Evolutionary conservation across 2,797 vertebrate genomes (phyloP).

Genomic region (Spinus pinus): DNA sequence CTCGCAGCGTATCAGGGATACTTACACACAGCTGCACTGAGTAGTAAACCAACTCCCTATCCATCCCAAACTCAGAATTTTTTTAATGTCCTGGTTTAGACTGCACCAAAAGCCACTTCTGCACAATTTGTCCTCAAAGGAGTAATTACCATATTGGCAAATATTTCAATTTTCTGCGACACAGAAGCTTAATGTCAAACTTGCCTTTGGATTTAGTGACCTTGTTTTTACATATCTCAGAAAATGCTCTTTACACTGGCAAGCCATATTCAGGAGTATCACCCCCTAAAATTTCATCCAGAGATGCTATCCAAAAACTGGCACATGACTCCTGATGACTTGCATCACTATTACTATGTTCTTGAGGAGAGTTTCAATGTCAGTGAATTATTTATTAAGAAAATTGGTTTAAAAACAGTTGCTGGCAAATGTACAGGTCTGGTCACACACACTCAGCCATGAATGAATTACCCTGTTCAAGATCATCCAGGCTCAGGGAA

Average conservation of each 20-base stretch:
- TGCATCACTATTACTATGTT: not conserved
- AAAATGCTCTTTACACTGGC: not conserved
- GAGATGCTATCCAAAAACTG: not conserved
- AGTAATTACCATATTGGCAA: not conserved
- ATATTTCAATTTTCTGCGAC: not conserved
- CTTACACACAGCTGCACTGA: not conserved
- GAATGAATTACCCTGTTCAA: conserved; percentile 35
- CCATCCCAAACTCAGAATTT: not conserved
- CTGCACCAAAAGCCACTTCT: not conserved
- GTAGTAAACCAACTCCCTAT: not conserved
- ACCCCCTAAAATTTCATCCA: not conserved
- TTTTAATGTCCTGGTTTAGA: not conserved
- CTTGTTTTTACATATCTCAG: not conserved
- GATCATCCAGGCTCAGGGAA: conserved; percentile 7
- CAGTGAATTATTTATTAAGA: conserved; percentile 28
- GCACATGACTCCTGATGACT: not conserved
- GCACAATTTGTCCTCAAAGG: not conserved
- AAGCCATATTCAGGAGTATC: not conserved
- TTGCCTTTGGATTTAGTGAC: not conserved
- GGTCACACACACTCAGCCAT: not conserved
- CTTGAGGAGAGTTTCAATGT: not conserved
- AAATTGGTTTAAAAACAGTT: not conserved
- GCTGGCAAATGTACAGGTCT: not conserved
- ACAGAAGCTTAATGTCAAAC: not conserved
- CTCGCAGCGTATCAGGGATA: rapidly evolving